Evolutionary conservation across 53 echinoderm and acorn worm species (phyloP).

Genomic region (Glandiceps talaboti): DNA sequence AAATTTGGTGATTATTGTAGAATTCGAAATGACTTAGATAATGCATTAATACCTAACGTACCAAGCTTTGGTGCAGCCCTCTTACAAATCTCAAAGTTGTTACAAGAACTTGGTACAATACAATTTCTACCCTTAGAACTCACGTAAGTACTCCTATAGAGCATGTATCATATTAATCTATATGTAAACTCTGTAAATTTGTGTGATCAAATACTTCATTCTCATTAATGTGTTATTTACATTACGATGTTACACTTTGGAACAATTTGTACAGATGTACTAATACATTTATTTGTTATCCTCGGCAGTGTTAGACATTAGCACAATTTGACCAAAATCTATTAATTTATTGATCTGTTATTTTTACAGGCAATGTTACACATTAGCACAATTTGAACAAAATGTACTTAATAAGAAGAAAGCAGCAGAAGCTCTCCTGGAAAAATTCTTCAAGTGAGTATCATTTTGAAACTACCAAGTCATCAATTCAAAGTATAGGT

Average conservation of each 20-base stretch:
- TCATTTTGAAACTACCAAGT: no score
- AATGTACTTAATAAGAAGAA: conserved; percentile 54
- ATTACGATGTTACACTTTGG: no score
- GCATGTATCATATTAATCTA: no score
- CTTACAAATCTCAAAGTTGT: conserved; percentile 81
- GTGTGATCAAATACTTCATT: no score
- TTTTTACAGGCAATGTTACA: conserved; percentile 57
- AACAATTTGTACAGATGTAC: no score
- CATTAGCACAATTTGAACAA: conserved; percentile 78
- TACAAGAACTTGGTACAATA: conserved; percentile 72
- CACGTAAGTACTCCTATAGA: conserved; percentile 59
- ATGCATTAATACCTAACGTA: conserved; percentile 45
- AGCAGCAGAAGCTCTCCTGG: conserved; percentile 56
- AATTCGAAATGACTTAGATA: conserved; percentile 39
- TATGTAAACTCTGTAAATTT: no score
- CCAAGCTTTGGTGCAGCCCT: conserved; percentile 87
- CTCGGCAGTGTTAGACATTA: no score
- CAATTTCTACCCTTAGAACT: conserved; percentile 65
- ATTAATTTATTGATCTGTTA: no score
- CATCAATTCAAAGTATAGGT: no score
- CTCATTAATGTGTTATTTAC: no score
- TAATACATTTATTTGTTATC: no score
- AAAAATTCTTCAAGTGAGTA: conserved; percentile 95
- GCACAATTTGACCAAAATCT: no score
- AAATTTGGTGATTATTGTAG: conserved; percentile 61